A percentile compares a stretch with the other conserved stretches of the same genome.
Conservation (phyloP, 2,888 invertebrate species). For the Embidobia sp. region DNA sequence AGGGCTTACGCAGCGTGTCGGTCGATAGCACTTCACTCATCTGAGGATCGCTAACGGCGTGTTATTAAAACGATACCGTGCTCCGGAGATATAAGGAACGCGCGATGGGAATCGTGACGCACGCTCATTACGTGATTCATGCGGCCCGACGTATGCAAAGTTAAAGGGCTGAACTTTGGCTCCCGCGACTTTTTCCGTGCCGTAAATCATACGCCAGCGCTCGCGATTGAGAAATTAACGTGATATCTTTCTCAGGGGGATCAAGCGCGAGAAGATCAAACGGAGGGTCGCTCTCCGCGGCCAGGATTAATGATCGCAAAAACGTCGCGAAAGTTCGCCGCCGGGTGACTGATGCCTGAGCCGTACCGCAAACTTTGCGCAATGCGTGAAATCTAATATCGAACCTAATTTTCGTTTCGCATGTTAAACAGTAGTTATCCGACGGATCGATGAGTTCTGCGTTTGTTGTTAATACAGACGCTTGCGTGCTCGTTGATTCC, state of each 20-base stretch:
- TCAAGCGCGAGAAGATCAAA: background rate
- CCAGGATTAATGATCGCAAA: slow-evolving; percentile 20
- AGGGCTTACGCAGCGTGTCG: slow-evolving; percentile 16
- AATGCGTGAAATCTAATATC: slow-evolving; percentile 74
- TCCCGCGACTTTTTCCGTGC: slow-evolving; percentile 11
- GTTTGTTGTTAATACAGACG: slow-evolving; percentile 75
- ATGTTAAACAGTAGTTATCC: slow-evolving; percentile 79
- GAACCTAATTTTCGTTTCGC: slow-evolving; percentile 74
- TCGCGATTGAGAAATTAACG: slow-evolving; percentile 33
- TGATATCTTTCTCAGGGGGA: slow-evolving; percentile 15
- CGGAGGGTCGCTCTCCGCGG: too few relatives aligned
- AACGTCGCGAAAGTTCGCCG: slow-evolving; percentile 33
- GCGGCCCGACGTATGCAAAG: slow-evolving; percentile 28
- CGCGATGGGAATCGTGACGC: slow-evolving; percentile 34
- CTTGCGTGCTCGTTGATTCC: slow-evolving; percentile 75
- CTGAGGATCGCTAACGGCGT: slow-evolving; percentile 16
- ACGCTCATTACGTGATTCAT: slow-evolving; percentile 35
- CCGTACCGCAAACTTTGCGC: slow-evolving; percentile 51
- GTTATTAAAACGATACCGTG: slow-evolving; percentile 41
- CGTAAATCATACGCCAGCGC: slow-evolving; percentile 14
- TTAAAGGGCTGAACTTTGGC: slow-evolving; percentile 23
- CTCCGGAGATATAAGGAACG: slow-evolving; percentile 13
- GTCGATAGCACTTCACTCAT: slow-evolving; percentile 40
- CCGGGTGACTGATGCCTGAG: slow-evolving; percentile 60
- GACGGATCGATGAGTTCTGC: slow-evolving; percentile 77